Evolutionary conservation across 2,888 invertebrate genomes (phyloP).

Genomic region (Tanypteryx hageni): DNA sequence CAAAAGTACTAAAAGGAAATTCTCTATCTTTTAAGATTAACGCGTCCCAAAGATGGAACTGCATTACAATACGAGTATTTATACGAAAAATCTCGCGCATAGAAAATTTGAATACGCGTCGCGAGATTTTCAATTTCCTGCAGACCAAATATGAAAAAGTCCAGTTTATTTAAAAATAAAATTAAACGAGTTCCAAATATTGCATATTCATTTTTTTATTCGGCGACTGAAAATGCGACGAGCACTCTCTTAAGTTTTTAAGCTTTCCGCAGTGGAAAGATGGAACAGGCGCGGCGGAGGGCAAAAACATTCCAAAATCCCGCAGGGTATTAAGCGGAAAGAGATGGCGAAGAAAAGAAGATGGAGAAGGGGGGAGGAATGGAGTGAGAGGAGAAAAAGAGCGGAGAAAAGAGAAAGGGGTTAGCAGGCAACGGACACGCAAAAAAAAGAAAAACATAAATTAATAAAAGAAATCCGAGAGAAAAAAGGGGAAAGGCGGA

Average conservation of each 20-base stretch:
- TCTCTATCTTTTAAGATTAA: too few species aligned
- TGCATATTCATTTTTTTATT: too few species aligned
- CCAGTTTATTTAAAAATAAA: background rate
- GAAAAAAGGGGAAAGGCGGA: conserved; percentile 1
- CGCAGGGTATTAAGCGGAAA: background rate
- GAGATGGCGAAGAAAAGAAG: background rate
- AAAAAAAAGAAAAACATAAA: background rate
- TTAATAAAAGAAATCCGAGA: background rate
- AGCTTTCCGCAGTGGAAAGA: background rate
- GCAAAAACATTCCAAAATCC: background rate
- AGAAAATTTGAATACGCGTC: too few species aligned
- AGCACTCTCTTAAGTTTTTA: too few species aligned
- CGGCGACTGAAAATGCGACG: too few species aligned
- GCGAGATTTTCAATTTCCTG: too few species aligned
- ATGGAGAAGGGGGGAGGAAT: background rate
- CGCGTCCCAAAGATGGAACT: too few species aligned
- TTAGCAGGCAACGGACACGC: background rate
- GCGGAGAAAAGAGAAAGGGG: background rate
- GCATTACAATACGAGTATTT: too few species aligned
- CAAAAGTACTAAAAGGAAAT: too few species aligned
- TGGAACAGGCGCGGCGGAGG: background rate
- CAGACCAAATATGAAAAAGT: background rate
- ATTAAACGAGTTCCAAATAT: background rate
- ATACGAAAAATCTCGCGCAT: too few species aligned
- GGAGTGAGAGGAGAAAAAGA: background rate